A percentile compares a stretch with the other conserved stretches of the same genome.
Evolutionary conservation across 2,888 invertebrate species (phyloP).

Genomic region (Arrhopalites spinosus): DNA sequence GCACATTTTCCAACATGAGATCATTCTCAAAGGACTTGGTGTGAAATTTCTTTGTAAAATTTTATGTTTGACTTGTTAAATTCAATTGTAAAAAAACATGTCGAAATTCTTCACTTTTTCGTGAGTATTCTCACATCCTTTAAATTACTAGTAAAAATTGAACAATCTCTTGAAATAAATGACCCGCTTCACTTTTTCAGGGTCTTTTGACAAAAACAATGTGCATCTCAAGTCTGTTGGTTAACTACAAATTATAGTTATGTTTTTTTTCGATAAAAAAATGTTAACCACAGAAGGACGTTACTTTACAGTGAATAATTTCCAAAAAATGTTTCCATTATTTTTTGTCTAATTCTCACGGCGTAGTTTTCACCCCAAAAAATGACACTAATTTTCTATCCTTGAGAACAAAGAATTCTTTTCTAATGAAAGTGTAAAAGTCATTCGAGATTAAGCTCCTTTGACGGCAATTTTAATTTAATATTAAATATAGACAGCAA

Average conservation of each 20-base stretch:
- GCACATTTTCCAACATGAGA: too few relatives aligned
- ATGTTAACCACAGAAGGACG: neutral
- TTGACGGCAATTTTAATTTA: neutral
- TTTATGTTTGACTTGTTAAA: too few relatives aligned
- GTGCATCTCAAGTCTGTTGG: neutral
- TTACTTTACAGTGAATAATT: neutral
- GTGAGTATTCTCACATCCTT: too few relatives aligned
- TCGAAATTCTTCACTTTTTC: too few relatives aligned
- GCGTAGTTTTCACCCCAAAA: neutral
- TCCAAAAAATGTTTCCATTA: neutral
- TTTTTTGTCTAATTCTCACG: neutral
- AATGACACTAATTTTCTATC: neutral
- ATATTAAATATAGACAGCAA: neutral
- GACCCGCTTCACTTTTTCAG: conserved; percentile 30
- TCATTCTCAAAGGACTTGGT: too few relatives aligned
- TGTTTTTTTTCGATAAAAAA: neutral
- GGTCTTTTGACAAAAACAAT: conserved; percentile 13
- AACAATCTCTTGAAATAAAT: conserved; percentile 17
- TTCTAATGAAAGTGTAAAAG: neutral
- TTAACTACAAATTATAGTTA: neutral
- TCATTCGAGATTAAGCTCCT: neutral
- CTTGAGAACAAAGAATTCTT: neutral
- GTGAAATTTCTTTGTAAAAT: too few relatives aligned
- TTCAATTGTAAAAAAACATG: too few relatives aligned
- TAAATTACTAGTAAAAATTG: too few relatives aligned